Evolutionary conservation across 2,113 vertebrate genomes (phyloP), one percentile per base, ranked within the genome.

Genomic region (Leptosomus discolor): DNA sequence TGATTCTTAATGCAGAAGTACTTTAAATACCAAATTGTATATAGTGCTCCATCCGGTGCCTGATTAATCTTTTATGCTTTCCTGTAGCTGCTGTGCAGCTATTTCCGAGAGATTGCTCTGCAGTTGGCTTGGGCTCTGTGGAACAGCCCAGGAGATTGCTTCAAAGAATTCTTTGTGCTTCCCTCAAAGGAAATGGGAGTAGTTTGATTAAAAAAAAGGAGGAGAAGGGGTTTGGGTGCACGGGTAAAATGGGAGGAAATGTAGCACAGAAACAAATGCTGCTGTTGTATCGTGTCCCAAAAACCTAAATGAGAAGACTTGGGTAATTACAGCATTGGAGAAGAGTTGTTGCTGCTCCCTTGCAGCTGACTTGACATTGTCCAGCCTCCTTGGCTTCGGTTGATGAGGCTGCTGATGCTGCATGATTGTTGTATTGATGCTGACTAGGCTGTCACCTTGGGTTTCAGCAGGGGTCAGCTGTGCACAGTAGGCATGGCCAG

Each of bases 11-110:
- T 95, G 94, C 92, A 97, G 86, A 92, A 92, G 89, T 88, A 92
- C 94, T 98, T 97, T 93, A 97, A 97, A 97, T 97, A 96, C 88
- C 83, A 85, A 70, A 90, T 92, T 87, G 51, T 85, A 90, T 82
- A 45, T 78, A 93, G 82, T 86, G 39, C 86, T 76, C 80, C 81
- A 82, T 95, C 80, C 91, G 96, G 63, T 85, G 61, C 48, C 91
- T 91, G 68, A 87, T 97, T 81, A 92, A 93, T 96, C 77, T 92
- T 97, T 94, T 93, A 89, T 89, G 96, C 80, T 90, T 85, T 95
- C 89, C 61, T 2, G 0, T 67, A 95, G 94, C 82, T 73, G 77
- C 87, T 18, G 36, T 90, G 88, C 37, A 92, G 85, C 73, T 92
- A 6, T 96, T 94, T 83, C 63, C 37, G 94, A 80, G 79, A 83